Evolutionary conservation across 2,888 invertebrate species (phyloP).

Genomic region (Clostera curtula): DNA sequence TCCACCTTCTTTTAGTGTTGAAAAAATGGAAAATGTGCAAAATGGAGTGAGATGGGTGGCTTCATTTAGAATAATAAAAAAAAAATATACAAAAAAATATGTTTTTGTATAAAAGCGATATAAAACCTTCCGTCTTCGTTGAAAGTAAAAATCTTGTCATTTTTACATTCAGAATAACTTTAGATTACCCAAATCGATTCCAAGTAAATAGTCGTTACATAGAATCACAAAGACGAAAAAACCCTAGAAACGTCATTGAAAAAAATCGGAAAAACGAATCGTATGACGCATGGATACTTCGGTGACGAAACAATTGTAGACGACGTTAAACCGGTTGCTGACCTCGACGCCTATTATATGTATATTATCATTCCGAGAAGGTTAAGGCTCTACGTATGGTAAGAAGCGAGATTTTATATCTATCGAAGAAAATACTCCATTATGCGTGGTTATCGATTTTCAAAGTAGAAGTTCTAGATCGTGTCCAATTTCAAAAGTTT

Average conservation of each 20-base stretch:
- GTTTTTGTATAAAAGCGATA: no score
- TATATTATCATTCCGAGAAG: constrained; percentile 8
- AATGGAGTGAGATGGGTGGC: no score
- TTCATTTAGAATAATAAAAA: no score
- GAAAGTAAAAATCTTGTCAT: not conserved
- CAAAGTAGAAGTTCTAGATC: no score
- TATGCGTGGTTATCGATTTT: no score
- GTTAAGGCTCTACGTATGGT: not conserved
- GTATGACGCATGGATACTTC: constrained; percentile 19
- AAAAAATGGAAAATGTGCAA: no score
- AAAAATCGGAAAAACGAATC: constrained; percentile 23
- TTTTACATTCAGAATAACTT: not conserved
- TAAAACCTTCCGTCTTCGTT: no score
- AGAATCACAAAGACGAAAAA: constrained; percentile 16
- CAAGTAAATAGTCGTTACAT: not conserved
- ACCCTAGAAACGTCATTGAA: constrained; percentile 22
- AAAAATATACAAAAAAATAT: no score
- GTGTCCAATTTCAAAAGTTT: no score
- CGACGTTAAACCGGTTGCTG: constrained; percentile 26
- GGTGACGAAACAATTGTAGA: constrained; percentile 22
- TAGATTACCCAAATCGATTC: not conserved
- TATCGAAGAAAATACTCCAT: no score
- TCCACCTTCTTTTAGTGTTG: no score
- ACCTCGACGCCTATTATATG: constrained; percentile 14
- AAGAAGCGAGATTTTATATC: not conserved